phyloP scores from a whole-genome alignment of 2,113 vertebrate genomes.

The Ellobius talpinus region DNA sequence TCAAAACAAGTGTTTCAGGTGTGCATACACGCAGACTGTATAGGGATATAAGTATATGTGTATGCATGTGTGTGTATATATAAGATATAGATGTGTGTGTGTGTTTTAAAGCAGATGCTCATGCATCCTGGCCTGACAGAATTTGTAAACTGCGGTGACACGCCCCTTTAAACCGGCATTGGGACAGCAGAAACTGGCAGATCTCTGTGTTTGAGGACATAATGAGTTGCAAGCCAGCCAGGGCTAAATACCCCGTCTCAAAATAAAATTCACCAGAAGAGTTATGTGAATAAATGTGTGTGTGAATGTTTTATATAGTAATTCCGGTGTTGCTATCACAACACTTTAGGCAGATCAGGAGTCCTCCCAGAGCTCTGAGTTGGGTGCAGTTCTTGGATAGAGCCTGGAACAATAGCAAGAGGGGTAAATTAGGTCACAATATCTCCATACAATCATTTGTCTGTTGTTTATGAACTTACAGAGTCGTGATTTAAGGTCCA shows the following conservation, averaged over 20 bases:
- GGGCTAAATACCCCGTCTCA: background rate
- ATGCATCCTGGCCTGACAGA: background rate
- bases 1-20: slow-evolving; percentile 20
- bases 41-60: background rate
- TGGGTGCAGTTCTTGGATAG: background rate
- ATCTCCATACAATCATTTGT: background rate
- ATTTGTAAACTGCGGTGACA: background rate
- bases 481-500: background rate
- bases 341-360: slow-evolving; percentile 1
- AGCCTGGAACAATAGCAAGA: background rate
- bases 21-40: background rate
- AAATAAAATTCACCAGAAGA: background rate
- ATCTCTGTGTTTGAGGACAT: background rate
- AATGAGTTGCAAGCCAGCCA: background rate
- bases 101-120: background rate
- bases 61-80: background rate
- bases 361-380: slow-evolving; percentile 31
- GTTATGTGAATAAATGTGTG: background rate
- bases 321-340: background rate
- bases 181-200: background rate
- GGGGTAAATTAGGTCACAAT: background rate
- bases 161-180: background rate
- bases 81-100: background rate
- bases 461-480: background rate
- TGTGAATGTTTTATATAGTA: background rate